phyloP scores from a whole-genome alignment of 2,888 invertebrate genomes.

The Agrochola macilenta region DNA sequence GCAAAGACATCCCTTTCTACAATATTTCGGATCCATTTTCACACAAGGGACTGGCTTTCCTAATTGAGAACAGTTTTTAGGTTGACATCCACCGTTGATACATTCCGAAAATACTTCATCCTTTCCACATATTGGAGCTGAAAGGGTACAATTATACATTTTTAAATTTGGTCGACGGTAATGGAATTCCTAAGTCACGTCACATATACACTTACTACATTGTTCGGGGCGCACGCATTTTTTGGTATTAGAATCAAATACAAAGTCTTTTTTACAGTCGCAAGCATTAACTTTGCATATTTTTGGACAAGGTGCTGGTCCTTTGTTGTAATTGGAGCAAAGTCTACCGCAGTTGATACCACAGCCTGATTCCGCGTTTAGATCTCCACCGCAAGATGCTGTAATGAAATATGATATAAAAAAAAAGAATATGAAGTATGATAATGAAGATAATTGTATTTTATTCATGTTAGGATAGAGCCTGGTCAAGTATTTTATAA shows the following conservation, averaged over 20 bases:
- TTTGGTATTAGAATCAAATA: slow-evolving; percentile 58
- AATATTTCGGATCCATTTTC: slow-evolving; percentile 60
- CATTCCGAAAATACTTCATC: slow-evolving; percentile 72
- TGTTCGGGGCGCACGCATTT: slow-evolving; percentile 66
- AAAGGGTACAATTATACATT: slow-evolving; percentile 17
- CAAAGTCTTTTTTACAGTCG: slow-evolving; percentile 65
- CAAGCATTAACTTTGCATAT: slow-evolving; percentile 64
- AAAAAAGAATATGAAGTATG: too few species aligned
- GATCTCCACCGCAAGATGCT: slow-evolving; percentile 69
- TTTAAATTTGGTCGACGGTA: slow-evolving; percentile 2
- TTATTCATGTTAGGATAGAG: not conserved
- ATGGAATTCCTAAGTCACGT: not conserved
- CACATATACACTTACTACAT: slow-evolving; percentile 62
- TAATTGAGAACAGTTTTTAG: slow-evolving; percentile 71
- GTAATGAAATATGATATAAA: not conserved
- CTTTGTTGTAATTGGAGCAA: slow-evolving; percentile 59
- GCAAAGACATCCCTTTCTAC: slow-evolving; percentile 74
- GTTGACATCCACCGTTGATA: slow-evolving; percentile 71
- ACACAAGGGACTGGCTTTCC: slow-evolving; percentile 67
- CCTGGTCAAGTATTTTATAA: not conserved
- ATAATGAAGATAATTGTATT: not conserved
- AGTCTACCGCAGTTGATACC: slow-evolving; percentile 64
- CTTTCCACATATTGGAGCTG: slow-evolving; percentile 60
- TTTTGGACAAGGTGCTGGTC: slow-evolving; percentile 38
- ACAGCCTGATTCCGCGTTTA: slow-evolving; percentile 67